phyloP scores from a whole-genome alignment of 2,888 invertebrate genomes.

The Autographa pulchrina region DNA sequence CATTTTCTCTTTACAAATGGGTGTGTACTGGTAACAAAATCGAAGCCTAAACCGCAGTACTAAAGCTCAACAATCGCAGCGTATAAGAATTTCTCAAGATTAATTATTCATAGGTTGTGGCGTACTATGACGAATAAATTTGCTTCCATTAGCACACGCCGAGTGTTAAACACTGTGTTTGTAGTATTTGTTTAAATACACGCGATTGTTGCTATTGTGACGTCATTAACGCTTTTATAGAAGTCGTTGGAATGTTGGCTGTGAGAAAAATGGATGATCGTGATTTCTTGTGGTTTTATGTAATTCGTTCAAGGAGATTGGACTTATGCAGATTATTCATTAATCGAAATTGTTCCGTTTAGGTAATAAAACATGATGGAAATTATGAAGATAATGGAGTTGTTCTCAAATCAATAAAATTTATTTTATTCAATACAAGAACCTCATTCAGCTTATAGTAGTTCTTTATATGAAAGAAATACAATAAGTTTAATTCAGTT shows the following conservation, averaged over 20 bases:
- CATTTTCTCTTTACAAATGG: not conserved
- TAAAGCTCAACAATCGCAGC: conserved; percentile 39
- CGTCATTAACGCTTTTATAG: conserved; percentile 35
- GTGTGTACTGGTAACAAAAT: not conserved
- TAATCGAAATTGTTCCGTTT: too few species aligned
- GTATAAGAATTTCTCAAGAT: conserved; percentile 52
- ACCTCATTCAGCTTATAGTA: too few species aligned
- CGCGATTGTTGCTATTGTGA: conserved; percentile 48
- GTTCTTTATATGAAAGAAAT: too few species aligned
- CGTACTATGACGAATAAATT: conserved; percentile 75
- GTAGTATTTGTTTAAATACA: conserved; percentile 56
- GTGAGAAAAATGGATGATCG: conserved; percentile 2
- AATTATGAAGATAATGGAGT: too few species aligned
- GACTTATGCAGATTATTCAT: too few species aligned
- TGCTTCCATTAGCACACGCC: conserved; percentile 66
- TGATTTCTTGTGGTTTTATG: not conserved
- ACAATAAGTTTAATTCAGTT: too few species aligned
- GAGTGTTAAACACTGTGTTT: conserved; percentile 58
- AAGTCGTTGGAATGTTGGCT: conserved; percentile 11
- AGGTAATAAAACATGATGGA: too few species aligned
- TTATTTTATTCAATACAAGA: too few species aligned
- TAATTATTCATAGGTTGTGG: conserved; percentile 72
- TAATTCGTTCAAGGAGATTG: not conserved
- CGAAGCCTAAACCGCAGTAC: conserved; percentile 21
- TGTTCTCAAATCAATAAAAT: too few species aligned